Evolutionary conservation across 2,888 invertebrate genomes (phyloP), one percentile per base, ranked within the genome.

Genomic region (Myopa tessellatipennis): DNA sequence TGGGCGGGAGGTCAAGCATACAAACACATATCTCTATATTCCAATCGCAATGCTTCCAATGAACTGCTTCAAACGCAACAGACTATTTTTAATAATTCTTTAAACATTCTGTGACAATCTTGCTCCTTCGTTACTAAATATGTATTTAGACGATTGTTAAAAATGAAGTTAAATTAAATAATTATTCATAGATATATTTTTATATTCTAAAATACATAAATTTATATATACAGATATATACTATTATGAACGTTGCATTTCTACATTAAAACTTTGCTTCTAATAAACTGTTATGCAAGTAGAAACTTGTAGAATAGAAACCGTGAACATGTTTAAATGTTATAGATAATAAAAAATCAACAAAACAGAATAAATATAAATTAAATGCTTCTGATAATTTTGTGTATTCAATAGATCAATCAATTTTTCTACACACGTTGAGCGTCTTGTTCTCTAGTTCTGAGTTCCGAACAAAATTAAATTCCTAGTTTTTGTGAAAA

Each of bases 21-120:
- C 8, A 5, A 72, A 18, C 40, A 12, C 40, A 70, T 14, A 7
- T 36, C n/a, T 52, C 40, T 45, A 60, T 71, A 63, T 71, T 76
- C 71, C 55, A 71, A 55, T 45, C 52, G 34, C 18, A 69, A 68
- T 18, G 45, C 60, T 74, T 74, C 65, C 63, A 74, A 50, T 34
- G 34, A 63, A n/a, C 63, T 65, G 74, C 67, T 55, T 14, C 70
- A 67, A 77, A 71, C 72, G 74, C 7, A 77, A 77, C 61, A 79
- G 74, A 77, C 75, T 74, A 6, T 38, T 8, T 38, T 58, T n/a
- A 36, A 71, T 60, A 34, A n/a, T n/a, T n/a, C n/a, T n/a, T n/a
- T 6, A 72, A 60, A 63, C 61, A 73, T 55, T 55, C 55, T 55
- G 55, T 55, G 55, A 55, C 55, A 16, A 5, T 55, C 3, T 55